Conservation (phyloP, 2,113 vertebrate genomes). For the Tragulus kanchil region DNA sequence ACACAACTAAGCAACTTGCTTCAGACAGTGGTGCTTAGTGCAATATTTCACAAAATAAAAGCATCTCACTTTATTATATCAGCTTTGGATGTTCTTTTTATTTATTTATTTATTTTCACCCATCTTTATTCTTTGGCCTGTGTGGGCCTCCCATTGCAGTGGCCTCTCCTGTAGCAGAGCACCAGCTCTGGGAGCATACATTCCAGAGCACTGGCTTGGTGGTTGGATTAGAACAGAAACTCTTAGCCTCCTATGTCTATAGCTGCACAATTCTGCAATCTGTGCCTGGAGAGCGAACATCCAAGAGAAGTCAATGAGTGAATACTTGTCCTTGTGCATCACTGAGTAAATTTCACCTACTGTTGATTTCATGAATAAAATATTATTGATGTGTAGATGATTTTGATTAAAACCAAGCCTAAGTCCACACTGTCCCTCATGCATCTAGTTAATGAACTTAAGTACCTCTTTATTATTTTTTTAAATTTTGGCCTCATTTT, state of each 20-base stretch:
- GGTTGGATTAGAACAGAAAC: neutral
- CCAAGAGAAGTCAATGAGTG: neutral
- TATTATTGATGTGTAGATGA: neutral
- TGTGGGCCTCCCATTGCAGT: too few species aligned
- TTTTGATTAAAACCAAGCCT: neutral
- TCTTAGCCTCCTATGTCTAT: neutral
- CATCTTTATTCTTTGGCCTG: too few species aligned
- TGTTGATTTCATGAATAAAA: neutral
- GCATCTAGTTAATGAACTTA: neutral
- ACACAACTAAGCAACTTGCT: neutral
- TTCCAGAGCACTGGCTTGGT: too few species aligned
- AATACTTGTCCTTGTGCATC: neutral
- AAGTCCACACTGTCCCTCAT: neutral
- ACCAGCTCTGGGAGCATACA: too few species aligned
- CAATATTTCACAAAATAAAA: neutral
- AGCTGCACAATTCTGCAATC: neutral
- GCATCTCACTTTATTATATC: neutral
- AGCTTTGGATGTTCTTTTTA: neutral
- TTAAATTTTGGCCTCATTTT: too few species aligned
- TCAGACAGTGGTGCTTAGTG: neutral
- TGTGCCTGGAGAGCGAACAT: neutral
- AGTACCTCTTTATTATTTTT: too few species aligned
- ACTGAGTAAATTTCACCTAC: neutral
- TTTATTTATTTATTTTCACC: too few species aligned
- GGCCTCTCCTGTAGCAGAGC: too few species aligned